Evolutionary conservation across 2,113 vertebrate species (phyloP).

Genomic region (Trichomycterus rosablanca): DNA sequence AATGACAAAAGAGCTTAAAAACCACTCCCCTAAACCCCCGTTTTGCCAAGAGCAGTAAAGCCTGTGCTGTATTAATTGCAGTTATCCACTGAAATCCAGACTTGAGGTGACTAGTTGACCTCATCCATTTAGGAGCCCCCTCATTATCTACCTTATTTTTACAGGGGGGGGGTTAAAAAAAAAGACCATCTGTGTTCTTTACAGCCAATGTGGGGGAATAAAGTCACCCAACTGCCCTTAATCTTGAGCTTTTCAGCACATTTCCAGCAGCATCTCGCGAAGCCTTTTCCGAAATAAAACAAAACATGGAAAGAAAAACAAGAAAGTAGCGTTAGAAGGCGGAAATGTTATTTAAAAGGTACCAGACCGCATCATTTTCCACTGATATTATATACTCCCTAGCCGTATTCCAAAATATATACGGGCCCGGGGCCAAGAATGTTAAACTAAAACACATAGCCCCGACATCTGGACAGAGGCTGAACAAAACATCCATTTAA

Average conservation of each 20-base stretch:
- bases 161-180: constrained; percentile 46
- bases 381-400: constrained; percentile 99
- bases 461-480: constrained; percentile 98
- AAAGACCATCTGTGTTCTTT: constrained; percentile 28
- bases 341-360: constrained; percentile 99
- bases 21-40: too few species aligned
- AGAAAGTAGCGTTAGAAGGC: constrained; percentile 96
- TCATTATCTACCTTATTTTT: constrained; percentile 51
- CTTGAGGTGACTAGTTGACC: constrained; percentile 61
- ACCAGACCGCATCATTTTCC: constrained; percentile 99
- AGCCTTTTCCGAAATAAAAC: constrained; percentile 86
- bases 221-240: constrained; percentile 49
- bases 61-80: too few species aligned
- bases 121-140: constrained; percentile 49
- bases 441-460: constrained; percentile 88
- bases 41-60: too few species aligned
- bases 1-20: too few species aligned
- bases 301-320: constrained; percentile 99
- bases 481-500: constrained; percentile 99
- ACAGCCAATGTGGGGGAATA: constrained; percentile 33
- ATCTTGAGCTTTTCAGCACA: constrained; percentile 66
- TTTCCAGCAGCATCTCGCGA: constrained; percentile 70
- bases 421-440: constrained; percentile 93
- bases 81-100: too few species aligned
- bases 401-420: constrained; percentile 98